These are phyloP conservation scores for Solenopsis fugax DNA, from an alignment of 1,140 invertebrate genomes.

Conservation along the genomic window DNA sequence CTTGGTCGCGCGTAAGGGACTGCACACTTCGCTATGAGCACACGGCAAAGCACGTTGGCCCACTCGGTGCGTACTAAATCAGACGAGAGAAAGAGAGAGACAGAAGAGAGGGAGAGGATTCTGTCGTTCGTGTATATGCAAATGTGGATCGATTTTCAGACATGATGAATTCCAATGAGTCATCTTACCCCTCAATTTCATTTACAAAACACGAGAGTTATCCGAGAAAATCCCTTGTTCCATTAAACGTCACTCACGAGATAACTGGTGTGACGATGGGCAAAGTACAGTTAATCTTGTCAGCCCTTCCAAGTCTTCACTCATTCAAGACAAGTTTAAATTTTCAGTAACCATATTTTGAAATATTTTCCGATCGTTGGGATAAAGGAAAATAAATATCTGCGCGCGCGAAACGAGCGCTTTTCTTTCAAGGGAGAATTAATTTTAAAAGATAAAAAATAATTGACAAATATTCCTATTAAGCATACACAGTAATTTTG, in stretches of 20 bases:
- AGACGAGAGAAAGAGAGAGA: neutral
- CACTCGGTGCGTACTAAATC: neutral
- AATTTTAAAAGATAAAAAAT: neutral
- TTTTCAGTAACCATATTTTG: neutral
- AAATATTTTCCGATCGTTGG: neutral
- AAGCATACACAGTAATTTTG: neutral
- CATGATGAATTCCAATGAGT: constrained; percentile 7
- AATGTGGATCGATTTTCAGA: constrained; percentile 13
- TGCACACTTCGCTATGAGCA: constrained; percentile 2
- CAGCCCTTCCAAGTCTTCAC: neutral
- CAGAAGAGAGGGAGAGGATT: neutral
- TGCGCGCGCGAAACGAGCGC: neutral
- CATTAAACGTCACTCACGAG: neutral
- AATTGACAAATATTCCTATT: neutral
- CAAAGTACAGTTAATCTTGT: neutral
- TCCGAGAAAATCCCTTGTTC: neutral
- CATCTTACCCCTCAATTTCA: neutral
- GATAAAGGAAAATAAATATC: neutral
- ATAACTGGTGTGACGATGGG: neutral
- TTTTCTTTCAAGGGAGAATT: neutral
- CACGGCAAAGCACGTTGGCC: neutral
- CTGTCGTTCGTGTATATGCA: neutral
- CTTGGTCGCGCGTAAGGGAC: neutral
- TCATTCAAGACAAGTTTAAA: neutral
- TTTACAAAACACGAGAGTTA: constrained; percentile 10